Evolutionary conservation across 2,113 vertebrate genomes (phyloP).

Genomic region (Panthera tigris): DNA sequence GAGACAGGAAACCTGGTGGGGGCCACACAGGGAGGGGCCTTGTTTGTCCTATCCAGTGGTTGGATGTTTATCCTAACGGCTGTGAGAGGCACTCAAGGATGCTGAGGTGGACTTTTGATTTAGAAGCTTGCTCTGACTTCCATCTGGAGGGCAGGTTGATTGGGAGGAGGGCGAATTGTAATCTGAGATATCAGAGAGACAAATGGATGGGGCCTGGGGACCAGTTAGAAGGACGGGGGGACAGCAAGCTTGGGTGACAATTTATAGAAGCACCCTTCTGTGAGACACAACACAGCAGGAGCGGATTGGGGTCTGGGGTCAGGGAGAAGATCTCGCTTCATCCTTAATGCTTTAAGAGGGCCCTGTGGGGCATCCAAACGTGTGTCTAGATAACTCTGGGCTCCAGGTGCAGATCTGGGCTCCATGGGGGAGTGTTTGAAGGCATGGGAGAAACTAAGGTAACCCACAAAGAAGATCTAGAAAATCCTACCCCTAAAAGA

Average conservation of each 20-base stretch:
- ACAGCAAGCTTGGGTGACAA: not conserved
- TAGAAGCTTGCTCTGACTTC: not conserved
- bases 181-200: not conserved
- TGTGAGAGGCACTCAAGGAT: not conserved
- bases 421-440: not conserved
- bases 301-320: not conserved
- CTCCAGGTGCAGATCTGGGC: not conserved
- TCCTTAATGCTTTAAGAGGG: not conserved
- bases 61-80: not conserved
- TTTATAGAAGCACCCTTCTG: not conserved
- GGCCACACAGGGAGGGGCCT: not conserved
- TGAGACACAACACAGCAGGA: not conserved
- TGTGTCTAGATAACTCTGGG: not conserved
- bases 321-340: not conserved
- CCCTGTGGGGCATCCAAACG: not conserved
- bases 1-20: not conserved
- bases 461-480: not conserved
- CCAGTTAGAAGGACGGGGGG: not conserved
- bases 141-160: not conserved
- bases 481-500: not conserved
- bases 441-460: not conserved
- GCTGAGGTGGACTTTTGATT: not conserved
- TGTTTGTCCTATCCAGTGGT: not conserved
- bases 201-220: not conserved
- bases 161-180: not conserved